Evolutionary conservation across 2,113 vertebrate species (phyloP).

Genomic region (Xenotilapia longispinis): DNA sequence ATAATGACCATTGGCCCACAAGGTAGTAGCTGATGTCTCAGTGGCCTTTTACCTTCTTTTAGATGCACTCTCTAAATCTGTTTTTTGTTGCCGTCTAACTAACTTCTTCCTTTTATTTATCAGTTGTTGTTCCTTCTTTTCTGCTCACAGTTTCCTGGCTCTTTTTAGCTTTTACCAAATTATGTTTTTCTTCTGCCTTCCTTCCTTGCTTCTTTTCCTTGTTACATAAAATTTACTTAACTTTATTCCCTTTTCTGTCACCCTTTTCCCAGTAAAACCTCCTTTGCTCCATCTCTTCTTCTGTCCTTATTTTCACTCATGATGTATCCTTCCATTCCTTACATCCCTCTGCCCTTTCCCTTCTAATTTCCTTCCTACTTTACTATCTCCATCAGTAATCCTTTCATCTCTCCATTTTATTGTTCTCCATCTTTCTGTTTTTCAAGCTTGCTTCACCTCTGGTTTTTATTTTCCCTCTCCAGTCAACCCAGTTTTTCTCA

Average conservation of each 20-base stretch:
- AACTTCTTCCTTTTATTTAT: neutral
- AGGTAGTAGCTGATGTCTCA: neutral
- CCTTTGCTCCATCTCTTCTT: neutral
- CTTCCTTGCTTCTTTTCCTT: neutral
- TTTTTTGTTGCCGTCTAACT: accelerated
- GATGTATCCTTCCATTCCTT: accelerated
- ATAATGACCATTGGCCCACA: neutral
- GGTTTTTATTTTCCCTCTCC: neutral
- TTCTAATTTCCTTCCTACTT: neutral
- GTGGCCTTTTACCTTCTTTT: neutral
- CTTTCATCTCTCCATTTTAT: neutral
- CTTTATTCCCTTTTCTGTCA: neutral
- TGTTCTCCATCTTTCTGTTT: neutral
- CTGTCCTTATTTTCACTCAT: neutral
- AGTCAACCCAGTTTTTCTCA: neutral
- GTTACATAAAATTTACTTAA: neutral
- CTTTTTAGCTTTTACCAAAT: neutral
- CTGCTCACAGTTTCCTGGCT: neutral
- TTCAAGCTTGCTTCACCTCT: neutral
- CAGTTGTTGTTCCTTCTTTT: neutral
- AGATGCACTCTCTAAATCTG: neutral
- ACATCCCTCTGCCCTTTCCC: neutral
- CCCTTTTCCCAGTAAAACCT: neutral
- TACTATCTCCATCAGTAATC: neutral
- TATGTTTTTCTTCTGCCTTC: neutral